Evolutionary conservation across 2,797 vertebrate species (phyloP), one percentile per base, ranked within the genome.

Genomic region (Sebastes kiyomatsui): DNA sequence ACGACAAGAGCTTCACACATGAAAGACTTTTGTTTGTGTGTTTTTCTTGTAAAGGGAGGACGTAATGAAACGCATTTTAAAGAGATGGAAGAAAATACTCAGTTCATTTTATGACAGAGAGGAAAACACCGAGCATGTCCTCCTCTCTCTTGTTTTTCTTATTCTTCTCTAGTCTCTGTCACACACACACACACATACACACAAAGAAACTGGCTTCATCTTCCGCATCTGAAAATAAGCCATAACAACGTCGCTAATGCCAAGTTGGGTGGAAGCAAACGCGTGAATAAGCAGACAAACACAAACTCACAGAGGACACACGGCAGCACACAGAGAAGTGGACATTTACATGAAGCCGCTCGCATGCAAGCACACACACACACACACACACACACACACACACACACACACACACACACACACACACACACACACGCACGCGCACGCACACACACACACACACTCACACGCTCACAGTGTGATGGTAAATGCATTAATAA

Each of bases 401-500:
- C 23, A 25, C 79, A 67, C 54, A 33, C 73, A 58, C 72, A 22
- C 68, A 4, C 71, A 61, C 75, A 55, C 80, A 2, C 23, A 59
- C 72, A 25, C 68, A 5, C 71, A 61, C 71, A 61, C 76, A 56
- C 81, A 58, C 68, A 58, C 67, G 28, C 68, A 22, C 30, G 35
- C 80, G 86, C 38, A 25, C 23, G 3, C 79, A 68, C 75, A 32
- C 68, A 22, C 30, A 46, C 68, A 3, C 71, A 61, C 75, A 56
- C 81, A 2, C 28, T 22, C 30, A 46, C 80, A 87, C 42, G 64
- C 88, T 82, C 82, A 66, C 88, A 88, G 82, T 85, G 88, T 80
- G 92, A 92, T 78, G 92, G 89, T 88, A 86, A 93, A 93, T 85
- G 86, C 85, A 94, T 95, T 94, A 96, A 96, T 95, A 95, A 95